Evolutionary conservation across 2,113 vertebrate genomes (phyloP), one percentile per base, ranked within the genome.

Genomic region (Acanthochromis polyacanthus): DNA sequence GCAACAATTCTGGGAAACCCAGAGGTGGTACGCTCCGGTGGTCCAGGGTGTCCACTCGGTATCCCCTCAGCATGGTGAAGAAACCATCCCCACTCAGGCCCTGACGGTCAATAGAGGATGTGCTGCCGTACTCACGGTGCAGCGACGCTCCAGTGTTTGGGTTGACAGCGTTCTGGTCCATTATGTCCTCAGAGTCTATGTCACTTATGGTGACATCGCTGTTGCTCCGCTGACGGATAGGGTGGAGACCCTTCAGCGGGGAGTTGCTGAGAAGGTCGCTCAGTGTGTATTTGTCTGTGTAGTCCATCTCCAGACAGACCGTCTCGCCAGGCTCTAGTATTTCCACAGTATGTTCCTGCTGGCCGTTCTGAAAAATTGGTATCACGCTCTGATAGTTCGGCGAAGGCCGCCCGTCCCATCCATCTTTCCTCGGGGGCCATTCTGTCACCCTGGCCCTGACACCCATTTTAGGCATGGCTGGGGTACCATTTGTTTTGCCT

Each of bases 121-220:
- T 99, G 89, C 98, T 99, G 55, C 98, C 98, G 1, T 99, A 99
- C 43, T 99, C 98, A 1, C 98, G 93, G 78, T 97, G 98, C 84
- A 99, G 93, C 3, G 97, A 96, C 0, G 97, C 98, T 48, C 98
- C 97, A 0, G 98, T 99, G 91, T 98, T 99, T 64, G 98, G 98
- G 86, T 99, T 99, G 78, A 98, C 96, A 1, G 97, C 97, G 10
- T 94, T 95, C 91, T 97, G 97, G 93, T 99, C 97, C 86, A 97
- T 91, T 53, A 96, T 92, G 45, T 99, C 98, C 80, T 99, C 98
- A 0, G 96, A 91, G 81, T 99, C 98, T 0, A 98, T 97, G 87
- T 99, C 98, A 7, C 98, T 99, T 86, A 99, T 99, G 58, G 98
- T 99, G 60, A 99, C 97, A 23, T 98, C 97, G 0, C 98, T 99